Base-by-base conservation (phyloP, 2,888 invertebrate genomes). In the Rhamnusium bicolor region DNA sequence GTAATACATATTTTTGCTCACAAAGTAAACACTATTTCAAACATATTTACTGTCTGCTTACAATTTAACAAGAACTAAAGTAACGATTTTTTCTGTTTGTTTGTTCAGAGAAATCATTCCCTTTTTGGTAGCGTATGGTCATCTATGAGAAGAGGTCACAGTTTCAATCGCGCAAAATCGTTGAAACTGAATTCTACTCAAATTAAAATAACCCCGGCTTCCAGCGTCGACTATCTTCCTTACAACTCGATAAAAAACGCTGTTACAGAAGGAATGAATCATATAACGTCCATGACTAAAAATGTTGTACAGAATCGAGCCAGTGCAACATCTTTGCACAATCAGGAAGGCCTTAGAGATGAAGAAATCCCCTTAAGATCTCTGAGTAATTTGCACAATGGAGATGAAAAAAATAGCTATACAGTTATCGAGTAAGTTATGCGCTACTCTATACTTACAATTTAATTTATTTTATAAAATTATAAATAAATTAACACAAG, bases 71-170 rank as follows among this genome's bases (percentile, higher is more conserved):
- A n/a, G n/a, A n/a, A n/a, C n/a, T n/a, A n/a, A 40, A 5, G 2
- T 40, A 40, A 40, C 40, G n/a, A 24, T 54, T 0, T 14, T 56
- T n/a, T 47, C 40, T 47, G 62, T 67, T 54, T 67, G 53, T 74
- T 56, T 18, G 90, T 90, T 12, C 91, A 98, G 98, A 93, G 98
- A 86, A 98, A 98, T 87, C 98, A 98, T 88, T 96, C 97, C 60
- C 90, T 98, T 63, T 98, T 98, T 86, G 98, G 98, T 69, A 97
- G 95, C 84, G 97, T 98, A 29, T 97, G 97, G 97, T 96, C 97
- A 7, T 96, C 97, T 75, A 95, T 98, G 91, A 91, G 95, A 84
- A 92, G 95, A 74, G 91, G 91, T 65, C 94, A 94, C 82, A 89
- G 90, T 80, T 91, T 92, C 81, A 90, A 90, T 78, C 87, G 91